phyloP scores from a whole-genome alignment of 2,113 vertebrate genomes.

The Thamnaconus septentrionalis region DNA sequence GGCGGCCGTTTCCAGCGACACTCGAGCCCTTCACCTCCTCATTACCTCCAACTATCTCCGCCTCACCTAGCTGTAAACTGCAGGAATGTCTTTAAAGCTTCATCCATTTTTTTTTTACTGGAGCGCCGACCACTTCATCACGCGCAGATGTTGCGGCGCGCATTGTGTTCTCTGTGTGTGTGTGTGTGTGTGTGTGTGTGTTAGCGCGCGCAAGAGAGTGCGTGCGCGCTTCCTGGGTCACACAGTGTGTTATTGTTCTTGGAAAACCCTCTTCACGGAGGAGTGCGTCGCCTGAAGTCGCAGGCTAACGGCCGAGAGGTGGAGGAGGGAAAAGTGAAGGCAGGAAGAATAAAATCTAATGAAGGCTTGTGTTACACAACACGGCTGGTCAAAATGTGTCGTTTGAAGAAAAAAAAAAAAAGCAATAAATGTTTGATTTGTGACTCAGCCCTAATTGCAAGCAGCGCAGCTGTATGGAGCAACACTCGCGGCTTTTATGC shows the following conservation, averaged over 20 bases:
- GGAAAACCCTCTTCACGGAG: slow-evolving; percentile 42
- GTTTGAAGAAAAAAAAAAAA: background rate
- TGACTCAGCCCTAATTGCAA: background rate
- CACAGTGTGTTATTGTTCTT: slow-evolving; percentile 43
- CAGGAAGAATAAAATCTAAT: slow-evolving; percentile 35
- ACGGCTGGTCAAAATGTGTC: background rate
- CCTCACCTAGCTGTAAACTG: slow-evolving; percentile 61
- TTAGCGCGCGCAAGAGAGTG: background rate
- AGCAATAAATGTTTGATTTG: background rate
- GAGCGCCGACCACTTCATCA: slow-evolving; percentile 64
- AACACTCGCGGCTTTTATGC: background rate
- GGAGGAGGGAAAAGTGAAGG: slow-evolving; percentile 13
- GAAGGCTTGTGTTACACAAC: slow-evolving; percentile 26
- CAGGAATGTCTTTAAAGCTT: slow-evolving; percentile 72
- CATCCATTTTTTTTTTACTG: slow-evolving; percentile 57
- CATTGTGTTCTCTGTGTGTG: slow-evolving; percentile 19
- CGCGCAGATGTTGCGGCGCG: slow-evolving; percentile 53
- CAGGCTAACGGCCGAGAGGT: slow-evolving; percentile 23
- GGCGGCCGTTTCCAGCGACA: slow-evolving; percentile 26
- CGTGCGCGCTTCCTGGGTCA: slow-evolving; percentile 42
- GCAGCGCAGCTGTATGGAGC: background rate
- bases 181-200: background rate
- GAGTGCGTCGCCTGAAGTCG: slow-evolving; percentile 33
- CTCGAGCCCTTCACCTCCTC: slow-evolving; percentile 51
- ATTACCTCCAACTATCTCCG: slow-evolving; percentile 44